These are phyloP conservation scores for Ambastaia sidthimunki DNA, from an alignment of 2,797 vertebrate genomes.

Conservation along the genomic window DNA sequence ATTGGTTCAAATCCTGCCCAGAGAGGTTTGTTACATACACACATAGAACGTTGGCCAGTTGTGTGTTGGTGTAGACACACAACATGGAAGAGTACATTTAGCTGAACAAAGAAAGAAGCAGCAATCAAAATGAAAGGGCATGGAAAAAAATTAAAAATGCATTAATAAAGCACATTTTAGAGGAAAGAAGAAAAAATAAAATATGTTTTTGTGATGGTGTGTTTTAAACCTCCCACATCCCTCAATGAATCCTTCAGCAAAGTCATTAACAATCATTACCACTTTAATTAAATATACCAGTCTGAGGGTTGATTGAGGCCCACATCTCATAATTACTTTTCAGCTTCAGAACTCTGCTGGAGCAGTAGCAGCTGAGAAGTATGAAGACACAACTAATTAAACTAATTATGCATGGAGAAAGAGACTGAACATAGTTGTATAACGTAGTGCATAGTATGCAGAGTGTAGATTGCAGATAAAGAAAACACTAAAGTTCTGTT, in stretches of 20 bases:
- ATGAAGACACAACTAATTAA: constrained; percentile 52
- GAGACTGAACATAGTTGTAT: constrained; percentile 20
- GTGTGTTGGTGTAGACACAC: not conserved
- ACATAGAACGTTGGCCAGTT: not conserved
- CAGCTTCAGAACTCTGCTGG: constrained; percentile 26
- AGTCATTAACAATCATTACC: constrained; percentile 62
- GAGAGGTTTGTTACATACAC: not conserved
- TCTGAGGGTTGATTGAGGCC: constrained; percentile 57
- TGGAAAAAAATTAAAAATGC: not conserved
- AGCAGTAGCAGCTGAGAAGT: constrained; percentile 39
- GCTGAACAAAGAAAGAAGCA: not conserved
- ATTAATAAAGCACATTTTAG: not conserved
- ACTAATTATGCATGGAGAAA: constrained; percentile 41
- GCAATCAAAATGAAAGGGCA: not conserved
- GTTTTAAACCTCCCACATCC: constrained; percentile 40
- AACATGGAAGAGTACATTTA: not conserved
- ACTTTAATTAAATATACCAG: constrained; percentile 61
- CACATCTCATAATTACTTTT: constrained; percentile 55
- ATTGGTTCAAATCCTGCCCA: not conserved
- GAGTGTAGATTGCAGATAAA: not conserved
- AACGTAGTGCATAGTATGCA: not conserved
- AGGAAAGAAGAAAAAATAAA: constrained; percentile 1
- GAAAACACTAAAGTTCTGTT: not conserved
- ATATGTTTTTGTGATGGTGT: constrained; percentile 10
- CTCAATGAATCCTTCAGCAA: constrained; percentile 50